These are phyloP conservation scores for Varanus komodoensis DNA, from an alignment of 2,113 vertebrate species.

Conservation along the genomic window DNA sequence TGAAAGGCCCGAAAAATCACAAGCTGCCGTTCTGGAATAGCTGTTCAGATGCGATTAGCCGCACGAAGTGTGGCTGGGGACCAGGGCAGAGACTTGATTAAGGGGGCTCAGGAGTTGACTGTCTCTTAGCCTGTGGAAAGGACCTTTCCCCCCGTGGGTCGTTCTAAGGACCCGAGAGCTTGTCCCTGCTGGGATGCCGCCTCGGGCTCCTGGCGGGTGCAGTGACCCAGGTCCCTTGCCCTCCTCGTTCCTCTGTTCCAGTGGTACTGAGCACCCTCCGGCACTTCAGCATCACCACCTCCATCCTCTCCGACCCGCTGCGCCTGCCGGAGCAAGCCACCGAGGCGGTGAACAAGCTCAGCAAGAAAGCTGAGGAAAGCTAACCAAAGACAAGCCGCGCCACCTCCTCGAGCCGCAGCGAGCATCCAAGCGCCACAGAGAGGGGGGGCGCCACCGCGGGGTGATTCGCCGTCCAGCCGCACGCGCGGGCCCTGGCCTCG, in stretches of 20 bases:
- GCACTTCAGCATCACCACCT: conserved; percentile 90
- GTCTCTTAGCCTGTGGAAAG: too few species aligned
- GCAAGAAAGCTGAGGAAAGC: conserved; percentile 67
- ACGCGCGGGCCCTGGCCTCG: neutral
- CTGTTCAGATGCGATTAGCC: too few species aligned
- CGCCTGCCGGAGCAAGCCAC: conserved; percentile 88
- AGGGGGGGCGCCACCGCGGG: conserved; percentile 50
- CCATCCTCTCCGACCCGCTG: conserved; percentile 87
- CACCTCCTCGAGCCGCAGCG: conserved; percentile 25
- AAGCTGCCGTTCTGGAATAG: neutral
- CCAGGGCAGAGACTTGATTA: neutral
- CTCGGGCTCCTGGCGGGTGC: too few species aligned
- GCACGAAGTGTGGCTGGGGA: neutral
- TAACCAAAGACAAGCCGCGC: conserved; percentile 62
- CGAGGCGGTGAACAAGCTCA: conserved; percentile 76
- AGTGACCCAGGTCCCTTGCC: neutral
- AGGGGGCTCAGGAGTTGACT: neutral
- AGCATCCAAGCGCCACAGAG: conserved; percentile 11
- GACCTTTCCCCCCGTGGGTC: too few species aligned
- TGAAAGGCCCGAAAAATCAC: neutral
- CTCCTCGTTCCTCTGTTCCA: conserved; percentile 60
- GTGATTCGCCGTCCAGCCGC: conserved; percentile 52
- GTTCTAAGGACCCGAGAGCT: too few species aligned
- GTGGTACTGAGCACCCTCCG: conserved; percentile 90
- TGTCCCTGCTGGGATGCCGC: neutral